Base-by-base conservation (phyloP, 2,888 invertebrate genomes). In the Drosophila mayaguana region DNA sequence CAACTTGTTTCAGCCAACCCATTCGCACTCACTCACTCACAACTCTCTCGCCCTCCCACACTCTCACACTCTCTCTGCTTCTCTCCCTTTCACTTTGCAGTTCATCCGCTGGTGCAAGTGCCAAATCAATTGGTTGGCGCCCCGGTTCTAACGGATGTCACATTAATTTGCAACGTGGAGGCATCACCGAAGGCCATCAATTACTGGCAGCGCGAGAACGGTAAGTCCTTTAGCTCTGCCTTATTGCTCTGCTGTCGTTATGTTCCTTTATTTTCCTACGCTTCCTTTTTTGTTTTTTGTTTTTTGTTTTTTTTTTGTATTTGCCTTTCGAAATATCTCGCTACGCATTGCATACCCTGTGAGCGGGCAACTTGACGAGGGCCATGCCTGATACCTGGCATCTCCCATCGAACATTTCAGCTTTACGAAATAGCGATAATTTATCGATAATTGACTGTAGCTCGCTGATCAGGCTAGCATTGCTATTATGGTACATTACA, bases 141-240 rank as follows among this genome's bases (percentile, higher is more conserved):
- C 71, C 97, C 97, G 62, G 95, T 96, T 82, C 96, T 96, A 86
- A 96, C 97, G 79, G 96, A 97, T 93, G 97, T 97, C 91, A 96
- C 96, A 71, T 94, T 98, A 87, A 96, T 97, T 92, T 95, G 95
- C 91, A 96, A 96, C 92, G 97, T 97, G 68, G 98, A 98, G 93
- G 97, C 98, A 65, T 97, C 97, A 65, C 97, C 97, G 42, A 97
- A 97, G 93, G 97, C 97, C 91, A 97, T 98, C 94, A 97, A 97
- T 95, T 97, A 97, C 93, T 97, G 97, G 97, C 97, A 97, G 73
- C 95, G 97, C 91, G 97, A 97, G 92, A 96, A 96, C 90, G 97
- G 97, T 97, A 93, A 95, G 95, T 66, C 57, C 2, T 18, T 20
- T 11, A 45, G 40, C 42, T 22, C 60, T 46, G 34, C 38, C 43